These are phyloP conservation scores for Pomacea maculata DNA, from an alignment of 1,140 invertebrate species.

Conservation along the genomic window DNA sequence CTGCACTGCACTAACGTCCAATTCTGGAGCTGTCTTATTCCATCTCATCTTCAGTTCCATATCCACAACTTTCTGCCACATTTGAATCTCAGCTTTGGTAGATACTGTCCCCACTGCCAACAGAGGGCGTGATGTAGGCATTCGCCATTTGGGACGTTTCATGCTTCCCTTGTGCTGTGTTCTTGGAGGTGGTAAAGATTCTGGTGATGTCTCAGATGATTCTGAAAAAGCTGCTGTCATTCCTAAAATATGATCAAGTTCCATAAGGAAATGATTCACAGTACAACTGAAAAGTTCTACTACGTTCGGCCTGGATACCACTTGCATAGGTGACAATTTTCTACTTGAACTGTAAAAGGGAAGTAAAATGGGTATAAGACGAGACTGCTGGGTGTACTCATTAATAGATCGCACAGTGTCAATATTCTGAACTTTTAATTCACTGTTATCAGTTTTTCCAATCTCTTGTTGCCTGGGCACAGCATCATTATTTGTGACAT, in stretches of 20 bases:
- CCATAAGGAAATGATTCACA: neutral
- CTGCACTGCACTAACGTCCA: constrained; percentile 16
- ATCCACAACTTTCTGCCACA: constrained; percentile 23
- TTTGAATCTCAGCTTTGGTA: neutral
- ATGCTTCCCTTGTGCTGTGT: constrained; percentile 11
- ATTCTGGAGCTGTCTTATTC: neutral
- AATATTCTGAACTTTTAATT: no score
- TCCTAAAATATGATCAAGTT: constrained; percentile 14
- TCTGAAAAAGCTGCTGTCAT: neutral
- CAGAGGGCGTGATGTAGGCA: constrained; percentile 16
- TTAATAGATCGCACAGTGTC: no score
- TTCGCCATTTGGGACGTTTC: constrained; percentile 20
- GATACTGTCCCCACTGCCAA: neutral
- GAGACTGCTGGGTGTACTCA: no score
- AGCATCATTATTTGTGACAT: no score
- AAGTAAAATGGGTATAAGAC: no score
- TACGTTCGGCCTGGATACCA: neutral
- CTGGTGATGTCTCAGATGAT: neutral
- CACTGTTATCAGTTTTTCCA: no score
- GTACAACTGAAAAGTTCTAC: constrained; percentile 1
- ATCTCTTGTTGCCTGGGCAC: no score
- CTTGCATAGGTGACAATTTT: no score
- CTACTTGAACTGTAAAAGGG: no score
- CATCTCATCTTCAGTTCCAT: constrained; percentile 19
- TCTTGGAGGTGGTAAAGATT: constrained; percentile 14